These are phyloP conservation scores for Oppia nitens DNA, from an alignment of 1,140 invertebrate genomes.

Conservation along the genomic window DNA sequence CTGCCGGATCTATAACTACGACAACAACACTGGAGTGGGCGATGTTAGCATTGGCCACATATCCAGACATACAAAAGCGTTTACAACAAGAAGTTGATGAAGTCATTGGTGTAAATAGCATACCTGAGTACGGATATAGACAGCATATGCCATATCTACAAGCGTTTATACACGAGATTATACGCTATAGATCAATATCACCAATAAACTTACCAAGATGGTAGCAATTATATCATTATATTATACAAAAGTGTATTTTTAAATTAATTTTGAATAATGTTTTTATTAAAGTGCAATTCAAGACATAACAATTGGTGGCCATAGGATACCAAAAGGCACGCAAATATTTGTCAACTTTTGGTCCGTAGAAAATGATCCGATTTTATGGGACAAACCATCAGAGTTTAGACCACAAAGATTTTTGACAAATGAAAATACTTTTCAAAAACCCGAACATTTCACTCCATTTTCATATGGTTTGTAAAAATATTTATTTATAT, in stretches of 20 bases:
- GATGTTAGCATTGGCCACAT: constrained; percentile 23
- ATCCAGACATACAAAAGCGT: constrained; percentile 28
- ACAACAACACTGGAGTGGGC: constrained; percentile 27
- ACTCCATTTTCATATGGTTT: constrained; percentile 20
- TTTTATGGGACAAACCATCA: constrained; percentile 16
- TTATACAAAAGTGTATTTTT: constrained; percentile 7
- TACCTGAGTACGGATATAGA: constrained; percentile 20
- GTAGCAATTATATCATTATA: neutral
- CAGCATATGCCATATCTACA: constrained; percentile 23
- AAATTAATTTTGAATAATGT: neutral
- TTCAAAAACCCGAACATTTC: constrained; percentile 17
- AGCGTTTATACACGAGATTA: constrained; percentile 23
- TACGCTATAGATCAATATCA: constrained; percentile 22
- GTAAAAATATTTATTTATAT: too few species aligned
- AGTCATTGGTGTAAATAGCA: constrained; percentile 22
- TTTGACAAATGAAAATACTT: constrained; percentile 12
- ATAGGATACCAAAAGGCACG: constrained; percentile 42
- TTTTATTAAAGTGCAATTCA: constrained; percentile 27
- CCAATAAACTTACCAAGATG: constrained; percentile 20
- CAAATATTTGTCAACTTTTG: constrained; percentile 61
- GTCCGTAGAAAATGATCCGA: constrained; percentile 18
- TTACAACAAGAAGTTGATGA: constrained; percentile 26
- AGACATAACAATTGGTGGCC: constrained; percentile 24
- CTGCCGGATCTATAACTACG: constrained; percentile 28
- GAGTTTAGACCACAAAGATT: constrained; percentile 18